Base-by-base conservation (phyloP, 64 coral and sea anemone species). In the Actinia tenebrosa region DNA sequence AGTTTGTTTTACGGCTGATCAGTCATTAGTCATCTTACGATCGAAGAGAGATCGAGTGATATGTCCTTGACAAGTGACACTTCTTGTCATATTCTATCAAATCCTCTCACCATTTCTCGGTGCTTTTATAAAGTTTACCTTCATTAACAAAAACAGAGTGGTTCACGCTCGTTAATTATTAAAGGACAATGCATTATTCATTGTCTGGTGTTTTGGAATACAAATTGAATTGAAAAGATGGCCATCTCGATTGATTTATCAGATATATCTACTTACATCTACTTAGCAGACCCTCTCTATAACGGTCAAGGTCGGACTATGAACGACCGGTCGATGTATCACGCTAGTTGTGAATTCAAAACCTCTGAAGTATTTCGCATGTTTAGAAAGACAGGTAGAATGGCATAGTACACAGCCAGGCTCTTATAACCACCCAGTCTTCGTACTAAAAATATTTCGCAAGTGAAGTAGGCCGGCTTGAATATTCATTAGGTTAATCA, bases 1-100 rank as follows among this genome's bases (percentile, higher is more conserved):
- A 75, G 25, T 75, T 75, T 75, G 69, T 75, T 75, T 75, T 75
- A 75, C 15, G 69, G 69, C 13, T 75, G 69, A 75, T 75, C 26
- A 30, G 69, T 75, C n/a, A 75, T 75, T 75, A 75, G 69, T 25
- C 69, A 26, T 75, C 69, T 75, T 30, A 30, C 69, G 26, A 25
- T 75, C n/a, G 26, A 75, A 75, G 69, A 75, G 69, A 43, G 69
- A 30, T 26, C 42, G 69, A 75, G 27, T 75, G 69, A 30, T 37
- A 37, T 75, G 11, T 15, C 26, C 69, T 75, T 75, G 69, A 23
- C 26, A 75, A 75, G 3, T 75, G 69, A 75, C 69, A 75, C 23
- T 42, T n/a, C 69, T 75, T 42, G 69, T 75, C 56, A 58, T 58
- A 58, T 14, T 11, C 56, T 58, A 58, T 58, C 63, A 66, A 2